Base-by-base conservation (phyloP, 1,140 invertebrate species). In the Aradophagus sp. region DNA sequence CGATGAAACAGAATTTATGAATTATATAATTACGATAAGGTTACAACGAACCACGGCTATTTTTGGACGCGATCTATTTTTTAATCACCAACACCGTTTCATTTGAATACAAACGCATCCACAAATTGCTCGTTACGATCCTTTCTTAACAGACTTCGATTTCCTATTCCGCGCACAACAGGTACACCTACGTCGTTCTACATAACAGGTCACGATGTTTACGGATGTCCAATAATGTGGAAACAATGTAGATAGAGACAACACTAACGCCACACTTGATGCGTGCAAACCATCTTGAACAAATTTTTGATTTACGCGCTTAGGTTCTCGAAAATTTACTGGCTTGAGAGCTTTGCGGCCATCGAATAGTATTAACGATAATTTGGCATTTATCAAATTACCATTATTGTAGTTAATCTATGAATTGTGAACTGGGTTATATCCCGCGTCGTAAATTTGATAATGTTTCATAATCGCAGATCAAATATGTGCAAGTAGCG, bases 121-220 rank as follows among this genome's bases (percentile, higher is more conserved):
- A 56, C 34, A 61, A 61, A 50, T 61, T 61, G 11, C 63, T 66
- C 74, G 67, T 76, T 73, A 53, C 41, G 55, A 75, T 74, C 36
- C 8, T 39, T 68, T 62, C 77, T 77, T 77, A 73, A 63, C 45
- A 35, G 32, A 55, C 47, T 74, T 74, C 69, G 74, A 77, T 78
- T 78, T 41, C 50, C 48, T 55, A 68, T 77, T 56, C 38, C 56
- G 39, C 14, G n/a, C 27, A 14, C 38, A 17, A 36, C 50, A 47
- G 23, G 34, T 45, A 39, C 42, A 45, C 34, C 34, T 63, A 48
- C 36, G 23, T 66, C 53, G 39, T 50, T 41, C 48, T 47, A 66
- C 45, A 47, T 48, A 45, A 31, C 41, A 53, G 56, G 34, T 31
- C 44, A 47, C 58, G 55, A 39, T 47, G 58, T 76, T 41, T 68